Base-by-base conservation (phyloP, 2,888 invertebrate species). In the Apoda limacodes region DNA sequence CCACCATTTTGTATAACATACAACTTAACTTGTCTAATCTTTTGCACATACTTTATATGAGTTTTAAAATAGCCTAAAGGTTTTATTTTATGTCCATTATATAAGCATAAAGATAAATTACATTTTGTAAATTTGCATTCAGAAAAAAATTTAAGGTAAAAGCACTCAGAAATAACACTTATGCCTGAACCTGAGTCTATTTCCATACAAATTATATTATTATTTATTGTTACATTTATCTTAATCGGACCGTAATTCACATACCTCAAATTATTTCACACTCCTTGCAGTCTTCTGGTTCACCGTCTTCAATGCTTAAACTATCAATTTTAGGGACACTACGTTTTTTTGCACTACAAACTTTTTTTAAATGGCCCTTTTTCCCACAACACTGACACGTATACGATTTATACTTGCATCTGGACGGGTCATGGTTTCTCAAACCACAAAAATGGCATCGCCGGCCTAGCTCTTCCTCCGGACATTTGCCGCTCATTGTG, bases 291-390 rank as follows among this genome's bases (percentile, higher is more conserved):
- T 17, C 11, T 10, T 24, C 20, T n/a, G n/a, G n/a, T n/a, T n/a
- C n/a, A n/a, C n/a, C n/a, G n/a, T n/a, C n/a, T n/a, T n/a, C n/a
- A n/a, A 3, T 23, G 28, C 9, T 26, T 23, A 5, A 25, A 40
- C 37, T 19, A 40, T 42, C 7, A 37, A 42, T 2, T 39, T n/a
- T 6, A 42, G 12, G 2, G 40, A 40, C 9, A 38, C 31, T 22
- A 43, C 39, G 22, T 43, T 39, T 0, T 40, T 41, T 30, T 30
- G 36, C 5, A 43, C 31, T 19, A 43, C 31, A 28, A 46, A n/a
- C n/a, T n/a, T n/a, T n/a, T n/a, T n/a, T n/a, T n/a, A n/a, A n/a
- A n/a, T n/a, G n/a, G n/a, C n/a, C n/a, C n/a, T n/a, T n/a, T n/a
- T n/a, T n/a, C n/a, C n/a, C n/a, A n/a, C n/a, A n/a, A n/a, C n/a